These are phyloP conservation scores for Diarsia mendica DNA, from an alignment of 2,888 invertebrate genomes.

Conservation along the genomic window DNA sequence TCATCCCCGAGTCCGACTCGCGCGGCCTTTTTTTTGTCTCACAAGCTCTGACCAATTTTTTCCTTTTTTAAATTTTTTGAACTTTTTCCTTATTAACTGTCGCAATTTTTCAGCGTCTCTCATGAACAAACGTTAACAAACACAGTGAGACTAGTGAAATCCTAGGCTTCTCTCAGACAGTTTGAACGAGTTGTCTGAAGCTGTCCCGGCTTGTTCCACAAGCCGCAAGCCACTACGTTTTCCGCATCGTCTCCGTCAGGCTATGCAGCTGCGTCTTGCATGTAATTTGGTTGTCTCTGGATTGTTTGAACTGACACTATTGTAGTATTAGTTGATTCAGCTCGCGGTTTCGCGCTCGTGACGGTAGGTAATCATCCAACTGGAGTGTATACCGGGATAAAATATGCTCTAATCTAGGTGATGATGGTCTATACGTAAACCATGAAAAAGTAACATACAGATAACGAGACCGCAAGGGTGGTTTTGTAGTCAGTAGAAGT, in stretches of 20 bases:
- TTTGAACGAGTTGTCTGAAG: neutral
- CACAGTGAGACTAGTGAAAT: neutral
- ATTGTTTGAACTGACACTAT: neutral
- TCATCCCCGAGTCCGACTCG: no score
- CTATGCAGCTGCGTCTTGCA: neutral
- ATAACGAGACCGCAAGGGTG: no score
- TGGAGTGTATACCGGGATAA: neutral
- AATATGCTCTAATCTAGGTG: neutral
- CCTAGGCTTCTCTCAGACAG: neutral
- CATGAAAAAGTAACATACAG: no score
- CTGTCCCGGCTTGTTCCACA: neutral
- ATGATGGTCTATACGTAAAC: neutral
- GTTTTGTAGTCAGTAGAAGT: no score
- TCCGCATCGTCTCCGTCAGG: constrained; percentile 1
- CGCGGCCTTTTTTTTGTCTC: no score
- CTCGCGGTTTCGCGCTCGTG: neutral
- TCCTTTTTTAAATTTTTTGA: no score
- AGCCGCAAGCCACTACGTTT: constrained; percentile 5
- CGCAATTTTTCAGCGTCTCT: neutral
- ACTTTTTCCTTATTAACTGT: no score
- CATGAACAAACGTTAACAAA: neutral
- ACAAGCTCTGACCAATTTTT: no score
- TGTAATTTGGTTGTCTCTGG: neutral
- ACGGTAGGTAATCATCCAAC: neutral
- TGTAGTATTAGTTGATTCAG: neutral